These are phyloP conservation scores for Thyatira batis DNA, from an alignment of 2,888 invertebrate species.

Conservation along the genomic window DNA sequence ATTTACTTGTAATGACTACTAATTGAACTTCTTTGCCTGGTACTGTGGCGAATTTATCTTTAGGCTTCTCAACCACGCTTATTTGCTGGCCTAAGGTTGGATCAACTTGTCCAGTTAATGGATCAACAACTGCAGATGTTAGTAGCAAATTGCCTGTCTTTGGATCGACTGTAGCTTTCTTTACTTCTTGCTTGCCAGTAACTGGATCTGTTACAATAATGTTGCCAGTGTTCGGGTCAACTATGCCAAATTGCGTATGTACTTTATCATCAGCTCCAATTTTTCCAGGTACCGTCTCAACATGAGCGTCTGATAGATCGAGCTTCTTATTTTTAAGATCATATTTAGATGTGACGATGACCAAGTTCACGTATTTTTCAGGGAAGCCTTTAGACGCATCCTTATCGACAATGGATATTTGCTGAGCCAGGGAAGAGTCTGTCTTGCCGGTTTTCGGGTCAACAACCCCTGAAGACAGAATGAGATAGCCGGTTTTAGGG, in stretches of 20 bases:
- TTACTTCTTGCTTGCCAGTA: slow-evolving; percentile 82
- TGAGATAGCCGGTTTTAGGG: slow-evolving; percentile 80
- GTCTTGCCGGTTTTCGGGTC: slow-evolving; percentile 82
- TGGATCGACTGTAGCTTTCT: slow-evolving; percentile 84
- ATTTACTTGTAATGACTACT: slow-evolving; percentile 77
- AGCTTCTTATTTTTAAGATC: slow-evolving; percentile 73
- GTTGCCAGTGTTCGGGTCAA: slow-evolving; percentile 80
- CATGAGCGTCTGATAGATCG: slow-evolving; percentile 69
- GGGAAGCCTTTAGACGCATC: slow-evolving; percentile 47
- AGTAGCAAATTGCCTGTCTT: slow-evolving; percentile 81
- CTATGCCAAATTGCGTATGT: slow-evolving; percentile 78
- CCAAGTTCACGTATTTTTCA: slow-evolving; percentile 69
- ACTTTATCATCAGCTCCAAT: slow-evolving; percentile 70
- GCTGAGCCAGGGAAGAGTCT: slow-evolving; percentile 77
- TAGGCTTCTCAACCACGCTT: slow-evolving; percentile 52
- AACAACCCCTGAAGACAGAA: slow-evolving; percentile 78
- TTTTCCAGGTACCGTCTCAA: slow-evolving; percentile 57
- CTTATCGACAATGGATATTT: slow-evolving; percentile 71
- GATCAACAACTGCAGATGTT: slow-evolving; percentile 78
- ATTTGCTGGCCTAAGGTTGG: slow-evolving; percentile 77
- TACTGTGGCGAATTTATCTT: slow-evolving; percentile 50
- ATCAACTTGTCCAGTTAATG: slow-evolving; percentile 77
- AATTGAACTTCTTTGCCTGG: slow-evolving; percentile 71
- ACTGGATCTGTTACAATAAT: slow-evolving; percentile 79
- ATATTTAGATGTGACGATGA: slow-evolving; percentile 78